Evolutionary conservation across 2,888 invertebrate genomes (phyloP), one percentile per base, ranked within the genome.

Genomic region (Cantharis nigra): DNA sequence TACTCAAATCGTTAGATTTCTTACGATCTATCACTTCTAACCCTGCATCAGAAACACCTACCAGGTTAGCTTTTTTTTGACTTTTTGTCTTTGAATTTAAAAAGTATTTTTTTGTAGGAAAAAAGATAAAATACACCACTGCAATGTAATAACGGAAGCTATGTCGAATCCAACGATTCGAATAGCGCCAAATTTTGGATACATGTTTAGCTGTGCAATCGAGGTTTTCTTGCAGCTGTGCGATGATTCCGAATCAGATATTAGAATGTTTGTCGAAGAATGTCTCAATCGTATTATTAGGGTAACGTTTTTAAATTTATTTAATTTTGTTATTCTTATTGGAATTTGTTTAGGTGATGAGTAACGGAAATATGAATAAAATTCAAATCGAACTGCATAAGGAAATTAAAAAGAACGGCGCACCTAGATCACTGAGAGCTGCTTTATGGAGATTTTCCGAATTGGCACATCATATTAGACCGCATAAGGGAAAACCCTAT

Each of bases 221-320:
- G 94, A 94, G 88, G 91, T 92, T 33, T 90, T 96, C 79, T 88
- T 96, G 71, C 89, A 91, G 64, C 89, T 94, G 74, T 94, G 95
- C 86, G 94, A 96, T 88, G 96, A 96, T 87, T 87, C 91, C 1
- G 95, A 96, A 86, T 92, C 94, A 3, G 94, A 95, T 87, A 92
- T 95, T 28, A 90, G 96, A 76, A 94, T 95, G 90, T 92, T 93
- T 71, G 95, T 95, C 65, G 95, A 96, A 86, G 96, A 96, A 89
- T 94, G 94, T 84, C 89, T 96, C 1, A 95, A 96, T 86, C 91
- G 92, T 86, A 93, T 95, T 73, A 94, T 96, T 82, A 91, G 94
- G 88, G 89, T 88, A 85, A 78, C 75, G 70, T 64, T 18, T 64
- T n/a, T n/a, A 7, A 2, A n/a, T 49, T 70, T 23, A 9, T 18